phyloP scores from a whole-genome alignment of 2,113 vertebrate genomes.

The Chaetorhynchus papuensis region DNA sequence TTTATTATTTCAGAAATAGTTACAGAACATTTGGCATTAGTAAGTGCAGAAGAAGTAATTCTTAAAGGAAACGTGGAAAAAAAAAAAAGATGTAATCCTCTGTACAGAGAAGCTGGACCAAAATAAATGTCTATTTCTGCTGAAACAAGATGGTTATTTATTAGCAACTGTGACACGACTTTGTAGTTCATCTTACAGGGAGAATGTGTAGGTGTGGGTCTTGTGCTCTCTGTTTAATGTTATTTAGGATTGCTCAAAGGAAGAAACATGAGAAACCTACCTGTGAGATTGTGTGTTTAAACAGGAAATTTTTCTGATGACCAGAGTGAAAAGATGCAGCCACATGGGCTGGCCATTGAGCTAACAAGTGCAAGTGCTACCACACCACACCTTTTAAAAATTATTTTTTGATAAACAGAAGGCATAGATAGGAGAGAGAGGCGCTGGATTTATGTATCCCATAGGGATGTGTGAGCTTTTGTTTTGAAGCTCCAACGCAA shows the following conservation, averaged over 20 bases:
- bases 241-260: not conserved
- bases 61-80: not conserved
- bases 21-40: conserved; percentile 1
- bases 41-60: not conserved
- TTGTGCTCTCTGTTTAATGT: not conserved
- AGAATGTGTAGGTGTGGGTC: not conserved
- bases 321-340: not conserved
- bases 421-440: not conserved
- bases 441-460: accelerated
- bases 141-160: not conserved
- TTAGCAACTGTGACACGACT: accelerated
- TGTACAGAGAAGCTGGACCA: not conserved
- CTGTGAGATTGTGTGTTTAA: not conserved
- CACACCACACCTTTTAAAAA: not conserved
- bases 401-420: not conserved
- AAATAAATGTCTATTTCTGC: not conserved
- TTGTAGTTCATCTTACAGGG: not conserved
- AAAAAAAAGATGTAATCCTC: not conserved
- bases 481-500: not conserved
- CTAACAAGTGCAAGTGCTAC: not conserved
- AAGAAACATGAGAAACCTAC: not conserved
- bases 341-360: accelerated
- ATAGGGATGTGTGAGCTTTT: not conserved
- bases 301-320: not conserved
- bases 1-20: not conserved